Evolutionary conservation across 2,888 invertebrate genomes (phyloP).

Genomic region (Epirrita christyi): DNA sequence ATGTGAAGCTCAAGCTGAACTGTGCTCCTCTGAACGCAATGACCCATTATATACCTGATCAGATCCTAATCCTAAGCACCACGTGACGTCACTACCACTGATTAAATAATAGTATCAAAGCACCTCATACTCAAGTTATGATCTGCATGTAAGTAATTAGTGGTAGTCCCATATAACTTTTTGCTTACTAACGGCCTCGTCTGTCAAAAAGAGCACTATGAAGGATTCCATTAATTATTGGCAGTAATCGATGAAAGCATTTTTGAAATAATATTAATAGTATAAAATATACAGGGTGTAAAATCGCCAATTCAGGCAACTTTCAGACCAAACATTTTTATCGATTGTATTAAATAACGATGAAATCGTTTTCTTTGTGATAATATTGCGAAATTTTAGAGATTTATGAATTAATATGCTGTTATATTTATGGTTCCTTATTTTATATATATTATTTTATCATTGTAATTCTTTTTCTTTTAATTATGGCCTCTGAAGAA

Average conservation of each 20-base stretch:
- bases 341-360: no score
- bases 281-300: slow-evolving; percentile 1
- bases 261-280: slow-evolving; percentile 8
- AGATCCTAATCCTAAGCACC: slow-evolving; percentile 61
- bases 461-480: no score
- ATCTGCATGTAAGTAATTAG: slow-evolving; percentile 67
- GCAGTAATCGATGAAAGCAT: slow-evolving; percentile 25
- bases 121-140: slow-evolving; percentile 13
- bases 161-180: slow-evolving; percentile 43
- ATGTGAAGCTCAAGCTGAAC: slow-evolving; percentile 54
- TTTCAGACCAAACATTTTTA: no score
- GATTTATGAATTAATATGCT: no score
- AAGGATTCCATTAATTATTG: slow-evolving; percentile 62
- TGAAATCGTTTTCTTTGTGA: no score
- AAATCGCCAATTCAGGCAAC: not conserved
- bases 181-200: slow-evolving; percentile 63
- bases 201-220: slow-evolving; percentile 59
- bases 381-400: no score
- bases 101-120: slow-evolving; percentile 68
- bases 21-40: slow-evolving; percentile 55
- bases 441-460: no score
- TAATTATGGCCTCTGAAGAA: no score
- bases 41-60: slow-evolving; percentile 74
- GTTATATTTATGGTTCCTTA: no score
- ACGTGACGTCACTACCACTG: slow-evolving; percentile 22